phyloP scores from a whole-genome alignment of 2,888 invertebrate species.

The Lepidochitona cinerea region DNA sequence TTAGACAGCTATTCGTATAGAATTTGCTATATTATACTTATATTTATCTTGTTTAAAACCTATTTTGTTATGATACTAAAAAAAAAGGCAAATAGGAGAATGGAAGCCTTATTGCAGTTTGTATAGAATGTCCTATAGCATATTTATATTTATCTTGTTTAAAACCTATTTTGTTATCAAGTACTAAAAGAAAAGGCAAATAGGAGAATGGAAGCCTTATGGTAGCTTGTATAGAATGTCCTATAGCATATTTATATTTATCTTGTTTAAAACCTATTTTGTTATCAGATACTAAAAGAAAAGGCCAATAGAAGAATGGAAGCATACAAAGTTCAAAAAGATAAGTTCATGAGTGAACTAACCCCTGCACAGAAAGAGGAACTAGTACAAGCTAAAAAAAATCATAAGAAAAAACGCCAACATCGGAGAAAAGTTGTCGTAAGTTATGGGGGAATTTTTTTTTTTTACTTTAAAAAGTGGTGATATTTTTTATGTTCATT shows the following conservation, averaged over 20 bases:
- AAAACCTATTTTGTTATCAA: not conserved
- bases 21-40: not conserved
- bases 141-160: not conserved
- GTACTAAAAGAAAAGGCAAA: not conserved
- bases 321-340: slow-evolving; percentile 12
- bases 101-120: not conserved
- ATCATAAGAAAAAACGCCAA: not conserved
- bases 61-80: not conserved
- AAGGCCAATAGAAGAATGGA: not conserved
- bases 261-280: not conserved
- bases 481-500: too few relatives aligned
- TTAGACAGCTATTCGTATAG: not conserved
- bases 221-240: not conserved
- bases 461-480: too few relatives aligned
- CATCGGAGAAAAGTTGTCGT: slow-evolving; percentile 15
- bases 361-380: slow-evolving; percentile 3
- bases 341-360: not conserved
- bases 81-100: not conserved
- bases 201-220: not conserved
- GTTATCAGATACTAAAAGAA: slow-evolving; percentile 4
- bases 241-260: not conserved
- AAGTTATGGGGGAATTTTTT: too few relatives aligned
- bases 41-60: not conserved
- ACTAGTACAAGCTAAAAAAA: not conserved
- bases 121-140: not conserved